A percentile compares a stretch with the other conserved stretches of the same genome.
Evolutionary conservation across 2,888 invertebrate species (phyloP).

Genomic region (Amphiduros pacificus): DNA sequence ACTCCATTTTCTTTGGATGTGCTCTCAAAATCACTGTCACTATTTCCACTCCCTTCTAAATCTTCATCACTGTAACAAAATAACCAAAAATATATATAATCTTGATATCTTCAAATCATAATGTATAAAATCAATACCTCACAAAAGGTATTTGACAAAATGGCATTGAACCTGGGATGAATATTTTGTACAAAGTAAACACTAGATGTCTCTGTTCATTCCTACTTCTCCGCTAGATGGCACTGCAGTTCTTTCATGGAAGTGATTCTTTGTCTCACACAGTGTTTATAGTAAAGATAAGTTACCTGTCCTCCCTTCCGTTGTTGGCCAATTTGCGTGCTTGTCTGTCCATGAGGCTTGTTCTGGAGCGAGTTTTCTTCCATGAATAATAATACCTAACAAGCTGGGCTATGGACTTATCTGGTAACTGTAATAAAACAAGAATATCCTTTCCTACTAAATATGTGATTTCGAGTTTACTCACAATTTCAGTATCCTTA

Average conservation of each 20-base stretch:
- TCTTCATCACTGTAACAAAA: conserved; percentile 71
- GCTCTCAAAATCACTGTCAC: conserved; percentile 79
- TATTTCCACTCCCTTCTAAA: conserved; percentile 71
- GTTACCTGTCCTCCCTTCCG: conserved; percentile 16
- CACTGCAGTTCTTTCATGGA: no score
- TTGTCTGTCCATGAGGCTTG: conserved; percentile 89
- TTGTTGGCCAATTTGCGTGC: conserved; percentile 56
- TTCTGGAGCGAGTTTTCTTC: conserved; percentile 92
- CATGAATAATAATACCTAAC: conserved; percentile 98
- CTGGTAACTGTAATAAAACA: conserved; percentile 74
- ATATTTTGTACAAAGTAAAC: not conserved
- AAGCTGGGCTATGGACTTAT: conserved; percentile 92
- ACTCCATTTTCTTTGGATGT: conserved; percentile 79
- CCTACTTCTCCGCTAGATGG: no score
- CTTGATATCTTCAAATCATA: not conserved
- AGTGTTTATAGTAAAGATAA: no score
- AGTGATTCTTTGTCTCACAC: no score
- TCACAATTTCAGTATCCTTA: no score
- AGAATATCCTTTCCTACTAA: not conserved
- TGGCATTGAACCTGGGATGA: not conserved
- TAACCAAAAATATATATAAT: not conserved
- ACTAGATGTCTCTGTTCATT: not conserved
- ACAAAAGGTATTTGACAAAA: no score
- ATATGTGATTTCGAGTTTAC: no score
- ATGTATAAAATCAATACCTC: no score